Evolutionary conservation across 2,888 invertebrate species (phyloP).

Genomic region (Odiellus spinosus): DNA sequence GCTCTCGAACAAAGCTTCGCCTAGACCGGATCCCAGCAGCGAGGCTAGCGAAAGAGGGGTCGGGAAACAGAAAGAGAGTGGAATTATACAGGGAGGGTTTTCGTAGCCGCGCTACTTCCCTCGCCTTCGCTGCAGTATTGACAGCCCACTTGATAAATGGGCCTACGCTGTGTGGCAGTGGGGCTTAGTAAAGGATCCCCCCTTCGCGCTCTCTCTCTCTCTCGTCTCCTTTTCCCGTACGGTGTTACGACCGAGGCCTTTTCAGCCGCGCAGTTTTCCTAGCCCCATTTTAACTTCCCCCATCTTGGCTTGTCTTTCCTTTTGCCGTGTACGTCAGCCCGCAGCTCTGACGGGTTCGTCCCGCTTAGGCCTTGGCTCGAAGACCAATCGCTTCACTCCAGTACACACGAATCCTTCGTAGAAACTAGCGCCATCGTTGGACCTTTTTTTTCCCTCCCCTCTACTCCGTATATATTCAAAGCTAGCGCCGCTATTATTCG

Average conservation of each 20-base stretch:
- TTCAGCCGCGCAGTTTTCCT: too few species aligned
- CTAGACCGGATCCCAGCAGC: conserved; percentile 13
- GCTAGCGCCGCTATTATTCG: too few species aligned
- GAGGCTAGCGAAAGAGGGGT: conserved; percentile 13
- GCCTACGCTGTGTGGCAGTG: conserved; percentile 5
- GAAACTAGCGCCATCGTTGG: too few species aligned
- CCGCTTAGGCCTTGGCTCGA: too few species aligned
- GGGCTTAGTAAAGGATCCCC: conserved; percentile 2
- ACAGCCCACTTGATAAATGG: conserved; percentile 16
- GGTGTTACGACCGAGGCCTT: conserved; percentile 1
- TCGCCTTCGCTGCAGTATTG: conserved; percentile 10
- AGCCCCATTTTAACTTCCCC: too few species aligned
- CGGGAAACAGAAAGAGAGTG: not conserved
- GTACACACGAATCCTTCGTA: too few species aligned
- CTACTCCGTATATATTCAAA: too few species aligned
- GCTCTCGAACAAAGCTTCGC: not conserved
- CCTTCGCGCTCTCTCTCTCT: conserved; percentile 9
- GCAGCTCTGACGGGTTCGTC: too few species aligned
- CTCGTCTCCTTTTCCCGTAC: conserved; percentile 4
- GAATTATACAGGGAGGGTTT: too few species aligned
- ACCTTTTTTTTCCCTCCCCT: too few species aligned
- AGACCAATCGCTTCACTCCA: too few species aligned
- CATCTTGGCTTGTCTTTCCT: conserved; percentile 3
- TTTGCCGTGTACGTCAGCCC: too few species aligned
- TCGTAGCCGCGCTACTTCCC: conserved; percentile 4